Evolutionary conservation across 2,888 invertebrate genomes (phyloP), one percentile per base, ranked within the genome.

Genomic region (Marasmarcha lunaedactyla): DNA sequence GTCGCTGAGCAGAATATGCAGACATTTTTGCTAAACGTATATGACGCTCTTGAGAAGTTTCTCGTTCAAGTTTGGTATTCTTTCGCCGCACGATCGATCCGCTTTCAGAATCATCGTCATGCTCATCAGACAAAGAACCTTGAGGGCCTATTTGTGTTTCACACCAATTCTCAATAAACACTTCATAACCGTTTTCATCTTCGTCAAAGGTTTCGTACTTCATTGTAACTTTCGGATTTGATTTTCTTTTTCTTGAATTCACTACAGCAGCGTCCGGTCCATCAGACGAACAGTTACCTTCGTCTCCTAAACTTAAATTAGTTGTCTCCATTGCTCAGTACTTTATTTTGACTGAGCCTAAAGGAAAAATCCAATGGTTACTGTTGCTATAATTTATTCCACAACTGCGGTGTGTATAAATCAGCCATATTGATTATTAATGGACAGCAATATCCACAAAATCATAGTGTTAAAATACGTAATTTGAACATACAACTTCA

Each of bases 371-470:
- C 74, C 58, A 50, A 74, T 59, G 52, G 7, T 71, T 47, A 66
- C 54, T 62, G 72, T 74, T 38, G 71, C 63, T 58, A 76, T 68
- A 55, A 74, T 71, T 81, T 81, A 57, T 78, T 78, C 76, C 76
- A 78, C 42, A 77, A 71, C 63, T 63, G 59, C 10, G 67, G 63
- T 48, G 63, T 54, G 56, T 54, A 59, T 15, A 63, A 55, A 56
- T 81, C 78, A 79, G 66, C 79, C 81, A 81, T 83, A 78, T 63
- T 83, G 81, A 71, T 81, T 79, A 58, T 79, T 81, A 51, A 78
- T 51, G 40, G 81, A 81, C 52, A 71, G 57, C 41, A 63, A 50
- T 64, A 81, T 81, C 81, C 79, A 78, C 54, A 81, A 68, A 63
- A 81, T 59, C 81, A 81, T 81, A 71, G 57, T 74, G 61, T 48